Percentiles rank a stretch among this genome's conserved stretches.
Conservation (phyloP, 2,888 invertebrate genomes). For the Drosophila percnosoma region DNA sequence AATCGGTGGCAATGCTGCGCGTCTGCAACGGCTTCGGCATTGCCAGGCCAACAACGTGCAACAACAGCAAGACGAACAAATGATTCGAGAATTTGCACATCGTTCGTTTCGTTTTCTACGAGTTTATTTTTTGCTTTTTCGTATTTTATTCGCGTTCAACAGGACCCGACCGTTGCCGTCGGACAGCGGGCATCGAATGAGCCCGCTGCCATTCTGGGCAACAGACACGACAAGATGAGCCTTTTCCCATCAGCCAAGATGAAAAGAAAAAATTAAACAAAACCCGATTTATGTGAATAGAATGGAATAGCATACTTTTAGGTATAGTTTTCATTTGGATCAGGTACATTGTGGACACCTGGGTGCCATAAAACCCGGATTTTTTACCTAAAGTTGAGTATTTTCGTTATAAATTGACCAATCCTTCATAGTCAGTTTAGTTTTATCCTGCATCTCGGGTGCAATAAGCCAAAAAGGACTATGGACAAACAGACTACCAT, state of each 20-base stretch:
- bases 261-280: constrained; percentile 17
- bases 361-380: not conserved
- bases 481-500: too few species aligned
- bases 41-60: constrained; percentile 43
- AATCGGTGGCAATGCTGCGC: constrained; percentile 49
- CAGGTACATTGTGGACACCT: too few species aligned
- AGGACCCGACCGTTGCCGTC: constrained; percentile 68
- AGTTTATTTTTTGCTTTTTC: constrained; percentile 6
- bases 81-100: constrained; percentile 84
- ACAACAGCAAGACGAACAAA: constrained; percentile 77
- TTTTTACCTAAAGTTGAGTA: too few species aligned
- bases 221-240: constrained; percentile 37
- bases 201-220: constrained; percentile 30
- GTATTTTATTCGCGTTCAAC: constrained; percentile 10
- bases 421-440: too few species aligned
- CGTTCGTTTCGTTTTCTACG: constrained; percentile 41
- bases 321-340: too few species aligned
- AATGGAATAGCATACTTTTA: not conserved
- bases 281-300: constrained; percentile 65
- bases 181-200: constrained; percentile 65
- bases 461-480: too few species aligned
- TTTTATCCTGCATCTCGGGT: too few species aligned
- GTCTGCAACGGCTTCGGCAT: constrained; percentile 41
- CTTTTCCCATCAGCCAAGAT: constrained; percentile 29
- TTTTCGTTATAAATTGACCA: too few species aligned